Conservation (phyloP, 2,113 vertebrate species). For the Cnemophilus loriae region DNA sequence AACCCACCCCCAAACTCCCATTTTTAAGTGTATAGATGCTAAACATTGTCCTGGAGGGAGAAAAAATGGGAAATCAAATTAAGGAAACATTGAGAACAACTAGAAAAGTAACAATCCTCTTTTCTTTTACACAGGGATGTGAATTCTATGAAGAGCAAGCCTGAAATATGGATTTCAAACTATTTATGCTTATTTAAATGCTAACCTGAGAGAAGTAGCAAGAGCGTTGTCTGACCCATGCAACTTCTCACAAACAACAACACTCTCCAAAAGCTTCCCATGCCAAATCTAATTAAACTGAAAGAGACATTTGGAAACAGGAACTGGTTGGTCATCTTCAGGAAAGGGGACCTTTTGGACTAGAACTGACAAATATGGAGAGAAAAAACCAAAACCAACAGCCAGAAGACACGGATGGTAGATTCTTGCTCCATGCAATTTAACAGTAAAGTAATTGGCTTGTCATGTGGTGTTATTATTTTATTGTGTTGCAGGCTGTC, state of each 20-base stretch:
- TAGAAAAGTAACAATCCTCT: background rate
- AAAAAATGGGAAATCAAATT: background rate
- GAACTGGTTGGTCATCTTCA: background rate
- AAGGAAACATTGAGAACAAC: background rate
- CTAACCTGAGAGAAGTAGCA: background rate
- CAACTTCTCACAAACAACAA: slow-evolving; percentile 16
- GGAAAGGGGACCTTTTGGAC: background rate
- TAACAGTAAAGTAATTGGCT: background rate
- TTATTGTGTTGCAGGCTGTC: slow-evolving; percentile 37
- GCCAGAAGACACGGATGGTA: background rate
- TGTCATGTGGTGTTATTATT: background rate
- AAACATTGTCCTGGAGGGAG: background rate
- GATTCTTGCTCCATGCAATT: background rate
- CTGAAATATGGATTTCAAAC: slow-evolving; percentile 1
- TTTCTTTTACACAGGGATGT: background rate
- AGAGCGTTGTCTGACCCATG: background rate
- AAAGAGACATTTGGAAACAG: background rate
- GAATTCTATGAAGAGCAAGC: background rate
- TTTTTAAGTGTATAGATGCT: background rate
- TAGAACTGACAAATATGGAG: background rate
- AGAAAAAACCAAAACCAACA: background rate
- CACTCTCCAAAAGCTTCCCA: slow-evolving; percentile 41
- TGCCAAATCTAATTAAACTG: slow-evolving; percentile 38
- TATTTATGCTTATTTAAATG: slow-evolving; percentile 30
- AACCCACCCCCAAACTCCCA: background rate